Evolutionary conservation across 2,888 invertebrate species (phyloP), one percentile per base, ranked within the genome.

Genomic region (Exephanes ischioxanthus): DNA sequence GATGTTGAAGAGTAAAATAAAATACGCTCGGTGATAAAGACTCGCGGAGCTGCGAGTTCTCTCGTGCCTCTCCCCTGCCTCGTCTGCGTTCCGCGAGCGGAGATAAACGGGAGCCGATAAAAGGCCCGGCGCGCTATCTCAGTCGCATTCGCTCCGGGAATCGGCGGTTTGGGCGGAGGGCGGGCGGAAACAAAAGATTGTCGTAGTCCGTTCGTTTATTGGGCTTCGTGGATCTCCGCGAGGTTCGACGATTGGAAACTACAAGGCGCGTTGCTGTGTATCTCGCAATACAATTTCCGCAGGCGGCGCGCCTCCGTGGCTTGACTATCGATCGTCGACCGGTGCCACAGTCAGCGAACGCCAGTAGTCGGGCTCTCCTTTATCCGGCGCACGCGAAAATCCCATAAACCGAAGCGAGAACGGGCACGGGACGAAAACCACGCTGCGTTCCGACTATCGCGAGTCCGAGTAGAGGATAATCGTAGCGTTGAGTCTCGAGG

Each of bases 271-370:
- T n/a, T 63, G 33, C 7, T 58, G 33, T 30, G 3, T 41, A 14
- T 61, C 16, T 22, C n/a, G 45, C 22, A 14, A 30, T 45, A 53
- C 26, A 53, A 63, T 33, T 63, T 7, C 71, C 75, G 82, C 76
- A 76, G 80, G 75, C 67, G 85, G 80, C 85, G 80, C 85, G 79
- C 85, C 85, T 85, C 76, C 75, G 58, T 51, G 67, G 78, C 81
- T 70, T 71, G 79, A 41, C 67, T 83, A 83, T 83, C 80, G 82
- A 85, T 85, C 82, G 79, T 48, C 55, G 61, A 58, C 26, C 26
- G 26, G 22, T 14, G 26, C 58, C 26, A 26, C 26, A 58, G 58
- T 58, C 26, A 4, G 58, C 22, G 58, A 55, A 14, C 55, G 22
- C 22, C 19, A 53, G 53, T 53, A 19, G 55, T 11, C 55, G 55